Base-by-base conservation (phyloP, 2,113 vertebrate genomes). In the Paradoxurus hermaphroditus region DNA sequence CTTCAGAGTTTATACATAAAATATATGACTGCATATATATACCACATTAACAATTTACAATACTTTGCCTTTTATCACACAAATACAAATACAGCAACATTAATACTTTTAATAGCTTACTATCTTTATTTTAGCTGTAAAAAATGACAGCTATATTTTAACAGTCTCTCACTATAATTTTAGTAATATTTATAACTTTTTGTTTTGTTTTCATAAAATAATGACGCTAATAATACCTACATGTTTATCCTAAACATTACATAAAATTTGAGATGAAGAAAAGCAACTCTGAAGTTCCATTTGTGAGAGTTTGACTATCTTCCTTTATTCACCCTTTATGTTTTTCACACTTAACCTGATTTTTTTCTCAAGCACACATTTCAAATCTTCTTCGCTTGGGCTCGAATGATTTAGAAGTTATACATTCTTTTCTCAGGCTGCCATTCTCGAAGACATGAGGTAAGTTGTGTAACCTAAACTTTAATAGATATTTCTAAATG, bases 401-500 rank as follows among this genome's bases (percentile, higher is more conserved):
- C 19, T 83, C 29, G 65, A 65, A 65, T 65, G 0, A 62, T 53
- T 93, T 87, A 13, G 23, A 87, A 49, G 4, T 89, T 62, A 39
- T 16, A 7, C 29, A 25, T 67, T 56, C 27, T 13, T 68, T 81
- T 77, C 39, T 75, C 16, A 41, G 1, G 4, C 6, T 72, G 49
- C 5, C 19, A 83, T 27, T 93, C 49, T 75, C 70, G 53, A 86
- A 92, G 29, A 13, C 3, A 72, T 25, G 2, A 72, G 4, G 36
- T 72, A 83, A 84, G 18, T 34, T 63, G 1, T 63, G 1, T 72
- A 72, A 94, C 14, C 12, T 82, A 27, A 59, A 59, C 12, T 82
- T 90, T n/a, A 86, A 19, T 31, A 90, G 27, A 70, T 77, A 86
- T n/a, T 93, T 94, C 36, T 70, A 93, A 91, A 86, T 46, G 62